These are phyloP conservation scores for Gopherus evgoodei DNA, from an alignment of 2,113 vertebrate genomes.

Conservation along the genomic window DNA sequence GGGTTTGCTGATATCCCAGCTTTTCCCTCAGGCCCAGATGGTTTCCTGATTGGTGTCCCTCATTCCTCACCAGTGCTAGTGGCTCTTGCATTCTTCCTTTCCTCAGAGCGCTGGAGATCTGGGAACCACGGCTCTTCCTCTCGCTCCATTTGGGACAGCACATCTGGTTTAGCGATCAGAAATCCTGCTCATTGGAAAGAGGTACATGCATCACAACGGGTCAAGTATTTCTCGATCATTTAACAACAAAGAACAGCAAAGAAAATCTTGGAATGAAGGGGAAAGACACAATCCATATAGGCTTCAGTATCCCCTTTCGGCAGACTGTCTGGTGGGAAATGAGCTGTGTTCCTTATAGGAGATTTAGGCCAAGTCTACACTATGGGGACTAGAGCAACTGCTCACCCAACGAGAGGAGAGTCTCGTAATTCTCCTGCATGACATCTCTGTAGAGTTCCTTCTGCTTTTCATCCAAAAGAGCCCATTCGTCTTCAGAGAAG, in stretches of 20 bases:
- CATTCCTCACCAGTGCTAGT: neutral
- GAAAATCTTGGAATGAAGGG: neutral
- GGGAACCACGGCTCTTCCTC: neutral
- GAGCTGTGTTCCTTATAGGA: neutral
- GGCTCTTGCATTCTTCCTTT: neutral
- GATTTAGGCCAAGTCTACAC: neutral
- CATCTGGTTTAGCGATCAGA: neutral
- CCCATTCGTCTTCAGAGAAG: slow-evolving; percentile 65
- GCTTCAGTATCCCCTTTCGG: neutral
- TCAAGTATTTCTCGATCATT: neutral
- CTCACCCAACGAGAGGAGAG: slow-evolving; percentile 65
- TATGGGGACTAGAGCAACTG: neutral
- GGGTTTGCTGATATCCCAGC: too few relatives aligned
- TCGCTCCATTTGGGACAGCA: neutral
- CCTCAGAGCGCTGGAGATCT: neutral
- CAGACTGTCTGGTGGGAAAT: neutral
- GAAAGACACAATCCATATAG: neutral
- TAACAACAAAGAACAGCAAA: neutral
- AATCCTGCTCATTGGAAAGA: neutral
- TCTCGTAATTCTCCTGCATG: slow-evolving; percentile 49
- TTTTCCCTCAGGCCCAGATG: neutral
- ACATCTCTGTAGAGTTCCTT: slow-evolving; percentile 13
- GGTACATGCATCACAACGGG: neutral
- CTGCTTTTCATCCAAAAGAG: slow-evolving; percentile 48
- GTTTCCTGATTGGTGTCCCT: neutral